A percentile compares a stretch with the other conserved stretches of the same genome.
Conservation (phyloP, 2,113 vertebrate genomes). For the Lepus europaeus region DNA sequence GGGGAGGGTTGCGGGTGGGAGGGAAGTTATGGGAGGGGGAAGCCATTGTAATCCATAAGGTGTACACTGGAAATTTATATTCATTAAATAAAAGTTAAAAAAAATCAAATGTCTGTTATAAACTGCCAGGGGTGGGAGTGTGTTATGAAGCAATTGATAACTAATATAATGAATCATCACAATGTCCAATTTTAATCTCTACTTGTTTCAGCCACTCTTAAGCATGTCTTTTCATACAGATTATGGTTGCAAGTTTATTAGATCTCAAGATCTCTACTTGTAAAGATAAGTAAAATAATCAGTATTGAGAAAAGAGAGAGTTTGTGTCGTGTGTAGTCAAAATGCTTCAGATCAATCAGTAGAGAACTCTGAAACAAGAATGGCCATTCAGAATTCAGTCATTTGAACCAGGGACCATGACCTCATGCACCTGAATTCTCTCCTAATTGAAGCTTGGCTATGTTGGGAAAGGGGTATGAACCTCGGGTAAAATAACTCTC, state of each 20-base stretch:
- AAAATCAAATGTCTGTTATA: background rate
- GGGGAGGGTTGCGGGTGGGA: too few relatives aligned
- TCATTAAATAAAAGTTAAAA: too few relatives aligned
- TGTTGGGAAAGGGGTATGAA: background rate
- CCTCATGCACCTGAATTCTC: background rate
- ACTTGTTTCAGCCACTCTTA: background rate
- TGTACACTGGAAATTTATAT: too few relatives aligned
- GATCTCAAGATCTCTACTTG: background rate
- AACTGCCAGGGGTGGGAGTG: background rate
- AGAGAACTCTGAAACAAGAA: background rate
- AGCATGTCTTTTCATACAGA: background rate
- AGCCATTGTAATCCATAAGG: too few relatives aligned
- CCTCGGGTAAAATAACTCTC: background rate
- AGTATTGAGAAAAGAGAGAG: background rate
- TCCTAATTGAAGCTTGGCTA: background rate
- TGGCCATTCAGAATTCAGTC: background rate
- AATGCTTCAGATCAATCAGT: background rate
- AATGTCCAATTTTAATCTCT: background rate
- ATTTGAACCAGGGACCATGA: background rate
- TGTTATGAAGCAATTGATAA: background rate
- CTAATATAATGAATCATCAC: background rate
- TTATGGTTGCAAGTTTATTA: background rate
- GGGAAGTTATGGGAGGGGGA: too few relatives aligned
- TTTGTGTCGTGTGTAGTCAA: background rate
- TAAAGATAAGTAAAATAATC: background rate